Percentiles rank a stretch among this genome's conserved stretches.
Conservation (phyloP, 2,797 vertebrate species). For the Esox lucius region DNA sequence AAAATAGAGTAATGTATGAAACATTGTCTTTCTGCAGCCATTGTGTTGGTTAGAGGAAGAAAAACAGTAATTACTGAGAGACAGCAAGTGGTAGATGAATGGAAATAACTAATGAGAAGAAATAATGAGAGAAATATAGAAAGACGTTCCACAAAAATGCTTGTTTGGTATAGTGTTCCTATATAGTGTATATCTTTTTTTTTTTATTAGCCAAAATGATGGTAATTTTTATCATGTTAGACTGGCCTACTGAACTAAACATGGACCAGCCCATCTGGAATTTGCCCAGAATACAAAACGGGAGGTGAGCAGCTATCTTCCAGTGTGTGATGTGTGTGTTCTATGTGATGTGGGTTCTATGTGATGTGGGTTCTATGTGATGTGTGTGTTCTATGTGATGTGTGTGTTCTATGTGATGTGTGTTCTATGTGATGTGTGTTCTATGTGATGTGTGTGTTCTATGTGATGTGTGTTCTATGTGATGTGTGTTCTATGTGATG, state of each 20-base stretch:
- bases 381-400: neutral
- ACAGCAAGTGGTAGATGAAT: constrained; percentile 19
- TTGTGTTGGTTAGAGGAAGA: neutral
- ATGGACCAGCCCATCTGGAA: too few relatives aligned
- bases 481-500: too few relatives aligned
- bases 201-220: too few relatives aligned
- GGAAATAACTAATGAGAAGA: constrained; percentile 27
- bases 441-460: neutral
- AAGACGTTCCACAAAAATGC: neutral
- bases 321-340: neutral
- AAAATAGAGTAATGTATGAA: constrained; percentile 44
- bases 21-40: constrained; percentile 3
- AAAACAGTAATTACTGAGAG: neutral
- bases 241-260: too few relatives aligned
- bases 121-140: constrained; percentile 18
- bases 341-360: neutral
- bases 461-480: neutral
- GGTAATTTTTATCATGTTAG: too few relatives aligned
- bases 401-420: neutral
- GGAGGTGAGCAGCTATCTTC: too few relatives aligned
- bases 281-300: too few relatives aligned
- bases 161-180: too few relatives aligned
- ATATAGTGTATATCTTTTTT: too few relatives aligned
- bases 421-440: too few relatives aligned
- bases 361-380: neutral